A percentile compares a stretch with the other conserved stretches of the same genome.
These are phyloP conservation scores for Lymantria monacha DNA, from an alignment of 2,888 invertebrate genomes.

Conservation along the genomic window DNA sequence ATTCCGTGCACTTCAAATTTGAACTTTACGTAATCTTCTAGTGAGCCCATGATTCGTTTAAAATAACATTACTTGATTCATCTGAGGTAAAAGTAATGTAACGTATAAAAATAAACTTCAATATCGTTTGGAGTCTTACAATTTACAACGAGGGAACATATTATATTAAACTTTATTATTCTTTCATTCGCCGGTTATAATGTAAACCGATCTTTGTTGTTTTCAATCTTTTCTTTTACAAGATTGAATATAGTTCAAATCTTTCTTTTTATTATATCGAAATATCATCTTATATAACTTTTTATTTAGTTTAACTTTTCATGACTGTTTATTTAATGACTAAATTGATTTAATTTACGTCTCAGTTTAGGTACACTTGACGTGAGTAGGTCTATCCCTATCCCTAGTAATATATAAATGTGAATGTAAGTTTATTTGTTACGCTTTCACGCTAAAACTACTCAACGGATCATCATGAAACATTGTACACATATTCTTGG, in stretches of 20 bases:
- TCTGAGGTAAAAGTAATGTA: neutral
- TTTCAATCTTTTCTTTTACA: slow-evolving; percentile 12
- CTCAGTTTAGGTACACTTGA: too few species aligned
- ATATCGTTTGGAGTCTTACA: neutral
- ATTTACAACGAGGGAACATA: slow-evolving; percentile 1
- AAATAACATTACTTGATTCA: neutral
- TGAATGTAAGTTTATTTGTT: too few species aligned
- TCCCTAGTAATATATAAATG: too few species aligned
- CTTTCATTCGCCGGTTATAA: slow-evolving; percentile 3
- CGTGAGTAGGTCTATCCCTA: too few species aligned
- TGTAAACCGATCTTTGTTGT: slow-evolving; percentile 1
- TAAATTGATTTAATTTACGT: too few species aligned
- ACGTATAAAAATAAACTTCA: neutral
- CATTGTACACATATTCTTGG: too few species aligned
- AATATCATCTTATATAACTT: too few species aligned
- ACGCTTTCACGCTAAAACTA: too few species aligned
- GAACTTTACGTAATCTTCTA: neutral
- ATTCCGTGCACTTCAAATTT: neutral
- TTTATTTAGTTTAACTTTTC: too few species aligned
- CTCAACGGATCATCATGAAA: too few species aligned
- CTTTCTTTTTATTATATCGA: too few species aligned
- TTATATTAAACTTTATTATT: slow-evolving; percentile 8
- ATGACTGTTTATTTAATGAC: too few species aligned
- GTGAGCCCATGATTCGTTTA: neutral
- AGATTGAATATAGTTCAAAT: neutral